Conservation (phyloP, 2,113 vertebrate genomes). For the Arvicanthis niloticus region DNA sequence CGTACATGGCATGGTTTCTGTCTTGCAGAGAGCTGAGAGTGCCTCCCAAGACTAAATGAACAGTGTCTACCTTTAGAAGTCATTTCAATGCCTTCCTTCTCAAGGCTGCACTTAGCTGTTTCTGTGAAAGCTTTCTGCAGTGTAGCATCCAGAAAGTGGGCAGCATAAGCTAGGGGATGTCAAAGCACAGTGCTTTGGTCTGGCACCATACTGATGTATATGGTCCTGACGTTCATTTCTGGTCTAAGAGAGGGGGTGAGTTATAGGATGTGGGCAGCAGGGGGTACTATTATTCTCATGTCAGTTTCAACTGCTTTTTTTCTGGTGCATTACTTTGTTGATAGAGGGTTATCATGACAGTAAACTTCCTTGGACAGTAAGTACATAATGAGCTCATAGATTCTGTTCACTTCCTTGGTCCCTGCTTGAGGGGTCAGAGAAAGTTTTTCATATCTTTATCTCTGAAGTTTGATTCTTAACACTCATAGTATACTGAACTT, state of each 20-base stretch:
- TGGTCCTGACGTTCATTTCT: not conserved
- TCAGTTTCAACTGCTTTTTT: not conserved
- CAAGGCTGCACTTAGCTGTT: not conserved
- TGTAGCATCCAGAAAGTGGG: not conserved
- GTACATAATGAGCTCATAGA: not conserved
- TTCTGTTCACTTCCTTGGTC: not conserved
- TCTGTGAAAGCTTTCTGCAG: not conserved
- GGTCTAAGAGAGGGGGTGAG: not conserved
- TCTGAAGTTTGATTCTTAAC: not conserved
- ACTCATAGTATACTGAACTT: not conserved
- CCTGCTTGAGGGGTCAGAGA: not conserved
- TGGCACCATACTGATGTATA: not conserved
- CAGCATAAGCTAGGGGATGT: not conserved
- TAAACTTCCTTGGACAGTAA: not conserved
- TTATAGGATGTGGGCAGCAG: not conserved
- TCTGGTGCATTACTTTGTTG: not conserved
- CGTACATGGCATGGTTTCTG: not conserved
- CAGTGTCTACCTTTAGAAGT: not conserved
- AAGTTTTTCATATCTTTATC: accelerated
- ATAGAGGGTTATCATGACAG: not conserved
- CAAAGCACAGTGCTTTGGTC: not conserved
- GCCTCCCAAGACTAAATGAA: not conserved
- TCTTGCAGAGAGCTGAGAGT: not conserved
- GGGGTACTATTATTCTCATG: not conserved
- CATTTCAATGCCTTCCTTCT: not conserved